Evolutionary conservation across 2,113 vertebrate genomes (phyloP).

Genomic region (Elgaria multicarinata): DNA sequence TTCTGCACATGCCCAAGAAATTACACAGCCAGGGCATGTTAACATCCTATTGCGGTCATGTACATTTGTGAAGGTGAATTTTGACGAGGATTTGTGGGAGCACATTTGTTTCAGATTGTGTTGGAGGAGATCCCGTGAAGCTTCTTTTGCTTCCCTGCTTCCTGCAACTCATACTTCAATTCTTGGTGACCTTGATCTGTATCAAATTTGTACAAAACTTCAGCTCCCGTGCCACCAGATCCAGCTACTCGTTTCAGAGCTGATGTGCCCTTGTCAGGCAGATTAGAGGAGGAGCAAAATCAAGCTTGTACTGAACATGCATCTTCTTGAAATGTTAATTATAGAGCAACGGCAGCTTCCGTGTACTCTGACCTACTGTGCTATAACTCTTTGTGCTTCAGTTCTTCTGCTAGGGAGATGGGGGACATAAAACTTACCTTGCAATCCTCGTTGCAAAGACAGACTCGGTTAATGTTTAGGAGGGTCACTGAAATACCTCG

Average conservation of each 20-base stretch:
- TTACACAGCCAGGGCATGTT: not conserved
- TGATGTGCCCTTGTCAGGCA: conserved; percentile 24
- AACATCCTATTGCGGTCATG: not conserved
- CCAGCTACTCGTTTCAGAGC: not conserved
- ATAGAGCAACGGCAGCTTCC: conserved; percentile 4
- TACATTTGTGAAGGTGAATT: not conserved
- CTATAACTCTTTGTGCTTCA: conserved; percentile 34
- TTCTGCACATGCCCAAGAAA: not conserved
- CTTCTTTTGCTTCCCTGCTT: not conserved
- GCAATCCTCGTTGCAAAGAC: not conserved
- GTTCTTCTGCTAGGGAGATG: conserved; percentile 1
- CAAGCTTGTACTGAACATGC: conserved; percentile 26
- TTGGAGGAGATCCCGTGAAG: not conserved
- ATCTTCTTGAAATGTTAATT: conserved; percentile 43
- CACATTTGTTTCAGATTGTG: not conserved
- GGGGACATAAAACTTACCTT: conserved; percentile 12
- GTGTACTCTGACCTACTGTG: conserved; percentile 1
- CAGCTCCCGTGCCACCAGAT: not conserved
- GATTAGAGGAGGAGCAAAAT: conserved; percentile 14
- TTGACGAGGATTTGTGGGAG: not conserved
- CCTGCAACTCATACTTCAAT: not conserved
- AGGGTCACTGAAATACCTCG: not conserved
- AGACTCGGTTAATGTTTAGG: not conserved
- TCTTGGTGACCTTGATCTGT: conserved; percentile 2
- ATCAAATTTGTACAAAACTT: not conserved